These are phyloP conservation scores for Tetragonisca angustula DNA, from an alignment of 2,888 invertebrate species.

Conservation along the genomic window DNA sequence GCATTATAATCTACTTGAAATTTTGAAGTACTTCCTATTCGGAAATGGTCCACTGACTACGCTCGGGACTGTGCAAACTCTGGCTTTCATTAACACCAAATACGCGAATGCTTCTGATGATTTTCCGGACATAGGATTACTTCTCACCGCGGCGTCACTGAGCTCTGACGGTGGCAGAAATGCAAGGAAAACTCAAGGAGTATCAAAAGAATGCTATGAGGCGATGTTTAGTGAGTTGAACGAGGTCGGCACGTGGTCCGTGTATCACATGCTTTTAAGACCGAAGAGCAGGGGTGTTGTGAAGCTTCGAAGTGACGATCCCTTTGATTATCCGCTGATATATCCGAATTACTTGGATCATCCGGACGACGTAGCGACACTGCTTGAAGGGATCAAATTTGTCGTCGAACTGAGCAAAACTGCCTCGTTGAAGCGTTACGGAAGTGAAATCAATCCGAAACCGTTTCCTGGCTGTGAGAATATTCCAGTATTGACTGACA, in stretches of 20 bases:
- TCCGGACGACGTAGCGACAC: not conserved
- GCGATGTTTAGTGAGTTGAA: not conserved
- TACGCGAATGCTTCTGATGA: not conserved
- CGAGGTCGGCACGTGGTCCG: fast-evolving
- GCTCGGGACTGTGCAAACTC: fast-evolving
- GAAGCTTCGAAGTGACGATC: not conserved
- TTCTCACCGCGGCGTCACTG: fast-evolving
- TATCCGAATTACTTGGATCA: not conserved
- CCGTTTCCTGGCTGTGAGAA: not conserved
- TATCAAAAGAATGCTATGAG: not conserved
- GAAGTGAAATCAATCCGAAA: not conserved
- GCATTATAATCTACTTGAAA: no score
- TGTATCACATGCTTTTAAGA: not conserved
- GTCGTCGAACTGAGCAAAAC: not conserved
- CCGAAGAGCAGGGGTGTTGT: not conserved
- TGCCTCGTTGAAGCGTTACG: not conserved
- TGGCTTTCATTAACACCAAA: not conserved
- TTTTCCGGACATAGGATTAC: not conserved
- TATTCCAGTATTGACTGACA: no score
- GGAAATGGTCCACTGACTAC: not conserved
- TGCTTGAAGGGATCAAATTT: not conserved
- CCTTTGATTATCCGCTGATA: not conserved
- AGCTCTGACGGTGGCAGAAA: not conserved
- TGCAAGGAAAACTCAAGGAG: fast-evolving
- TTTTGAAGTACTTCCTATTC: not conserved